These are phyloP conservation scores for Silurus lanzhouensis DNA, from an alignment of 2,797 vertebrate species.

Conservation along the genomic window DNA sequence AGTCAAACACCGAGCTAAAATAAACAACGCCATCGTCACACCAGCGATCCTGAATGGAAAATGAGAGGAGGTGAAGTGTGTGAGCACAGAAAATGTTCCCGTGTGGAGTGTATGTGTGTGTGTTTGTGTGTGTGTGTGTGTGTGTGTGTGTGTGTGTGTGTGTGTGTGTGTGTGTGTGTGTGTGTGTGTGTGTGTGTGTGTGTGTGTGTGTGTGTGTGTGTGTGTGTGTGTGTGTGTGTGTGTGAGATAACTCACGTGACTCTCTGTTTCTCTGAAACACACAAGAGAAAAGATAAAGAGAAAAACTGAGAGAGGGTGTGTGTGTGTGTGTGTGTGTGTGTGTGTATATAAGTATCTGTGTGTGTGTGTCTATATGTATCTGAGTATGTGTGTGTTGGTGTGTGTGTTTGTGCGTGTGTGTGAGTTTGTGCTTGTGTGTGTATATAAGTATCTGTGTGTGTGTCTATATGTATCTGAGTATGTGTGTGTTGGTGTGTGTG, in stretches of 20 bases:
- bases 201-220: no score
- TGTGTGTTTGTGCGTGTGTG: no score
- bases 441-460: no score
- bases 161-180: no score
- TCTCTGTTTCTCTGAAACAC: not conserved
- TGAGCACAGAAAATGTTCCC: not conserved
- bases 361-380: no score
- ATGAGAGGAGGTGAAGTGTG: not conserved
- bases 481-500: not conserved
- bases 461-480: no score
- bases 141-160: no score
- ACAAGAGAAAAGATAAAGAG: not conserved
- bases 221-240: no score
- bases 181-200: no score
- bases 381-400: no score
- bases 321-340: not conserved
- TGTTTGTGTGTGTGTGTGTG: no score
- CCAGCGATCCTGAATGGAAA: not conserved
- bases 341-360: not conserved
- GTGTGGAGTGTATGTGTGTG: not conserved
- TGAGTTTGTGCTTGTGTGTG: no score
- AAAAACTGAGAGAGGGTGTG: not conserved
- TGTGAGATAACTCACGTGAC: not conserved
- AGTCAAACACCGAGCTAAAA: slow-evolving; percentile 4
- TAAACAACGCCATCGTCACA: not conserved